Base-by-base conservation (phyloP, 2,888 invertebrate genomes). In the Drosophila acutilabella region DNA sequence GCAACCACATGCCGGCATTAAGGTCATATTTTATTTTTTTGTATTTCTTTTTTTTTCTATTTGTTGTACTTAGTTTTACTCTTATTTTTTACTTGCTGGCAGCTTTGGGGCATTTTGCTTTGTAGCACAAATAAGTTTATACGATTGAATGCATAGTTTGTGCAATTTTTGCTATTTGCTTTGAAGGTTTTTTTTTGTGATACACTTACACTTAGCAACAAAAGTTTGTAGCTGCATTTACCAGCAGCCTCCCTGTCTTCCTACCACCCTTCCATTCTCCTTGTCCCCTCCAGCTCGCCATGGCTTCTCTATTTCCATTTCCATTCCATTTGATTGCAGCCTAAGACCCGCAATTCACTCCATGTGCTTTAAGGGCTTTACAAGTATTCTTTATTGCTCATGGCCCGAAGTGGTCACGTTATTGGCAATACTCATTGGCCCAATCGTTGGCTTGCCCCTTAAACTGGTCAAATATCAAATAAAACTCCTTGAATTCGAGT, bases 301-400 rank as follows among this genome's bases (percentile, higher is more conserved):
- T 44, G n/a, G n/a, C 11, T 36, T 2, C 23, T 16, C 20, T 7
- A 14, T 14, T 18, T 20, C 2, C 20, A 36, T 36, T 40, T n/a
- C 41, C 48, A 57, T 64, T 51, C 60, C 72, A 65, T 53, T 86
- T 69, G 64, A 76, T 70, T 72, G 83, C 72, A 67, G 66, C 59
- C 82, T 68, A 61, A 64, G 65, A 59, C 47, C 70, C 44, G 20
- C 42, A 54, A 40, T 50, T 52, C 53, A 64, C 16, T 50, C 48
- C 36, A 47, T 56, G 45, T 14, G 64, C 83, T 57, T 48, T 48
- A 56, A 62, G 64, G 52, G 80, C 80, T 75, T 71, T 53, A 62
- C 59, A 47, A 66, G 64, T 61, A 67, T 68, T 65, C 41, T 70
- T 70, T 83, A 80, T 87, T 70, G 87, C 66, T 77, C 62, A 77